phyloP scores from a whole-genome alignment of 2,797 vertebrate genomes.

The Sparidentex hasta region DNA sequence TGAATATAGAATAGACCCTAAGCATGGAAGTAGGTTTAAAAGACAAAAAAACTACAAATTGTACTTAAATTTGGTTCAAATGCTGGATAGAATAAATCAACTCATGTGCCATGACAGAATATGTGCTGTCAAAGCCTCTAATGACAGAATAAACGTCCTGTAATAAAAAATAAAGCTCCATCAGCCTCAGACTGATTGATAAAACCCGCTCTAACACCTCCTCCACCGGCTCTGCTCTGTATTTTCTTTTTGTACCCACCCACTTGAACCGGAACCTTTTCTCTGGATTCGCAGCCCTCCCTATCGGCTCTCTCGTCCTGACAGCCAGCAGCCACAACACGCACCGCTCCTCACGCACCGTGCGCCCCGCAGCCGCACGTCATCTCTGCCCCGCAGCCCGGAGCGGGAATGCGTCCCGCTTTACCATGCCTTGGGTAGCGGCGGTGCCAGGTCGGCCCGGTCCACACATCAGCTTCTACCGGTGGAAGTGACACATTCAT shows the following conservation, averaged over 20 bases:
- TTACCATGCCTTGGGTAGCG: neutral
- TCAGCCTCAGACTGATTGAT: neutral
- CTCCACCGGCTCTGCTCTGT: neutral
- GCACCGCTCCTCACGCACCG: neutral
- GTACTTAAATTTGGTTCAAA: neutral
- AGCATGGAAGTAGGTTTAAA: too few species aligned
- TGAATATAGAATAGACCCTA: too few species aligned
- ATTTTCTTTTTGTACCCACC: constrained; percentile 38
- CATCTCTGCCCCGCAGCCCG: neutral
- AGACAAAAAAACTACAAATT: too few species aligned
- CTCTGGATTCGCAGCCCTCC: constrained; percentile 31
- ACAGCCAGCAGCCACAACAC: constrained; percentile 40
- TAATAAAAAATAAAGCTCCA: neutral
- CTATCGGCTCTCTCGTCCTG: constrained; percentile 28
- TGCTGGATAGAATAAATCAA: neutral
- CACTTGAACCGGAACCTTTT: constrained; percentile 75
- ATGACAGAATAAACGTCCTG: neutral
- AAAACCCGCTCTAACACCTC: neutral
- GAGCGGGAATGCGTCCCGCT: constrained; percentile 22
- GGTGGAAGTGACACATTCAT: constrained; percentile 23
- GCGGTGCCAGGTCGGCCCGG: neutral
- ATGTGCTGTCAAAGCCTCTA: neutral
- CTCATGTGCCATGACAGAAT: neutral
- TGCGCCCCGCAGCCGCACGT: neutral
- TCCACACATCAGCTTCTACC: neutral